These are phyloP conservation scores for Solenopsis fugax DNA, from an alignment of 1,140 invertebrate genomes.

Conservation along the genomic window DNA sequence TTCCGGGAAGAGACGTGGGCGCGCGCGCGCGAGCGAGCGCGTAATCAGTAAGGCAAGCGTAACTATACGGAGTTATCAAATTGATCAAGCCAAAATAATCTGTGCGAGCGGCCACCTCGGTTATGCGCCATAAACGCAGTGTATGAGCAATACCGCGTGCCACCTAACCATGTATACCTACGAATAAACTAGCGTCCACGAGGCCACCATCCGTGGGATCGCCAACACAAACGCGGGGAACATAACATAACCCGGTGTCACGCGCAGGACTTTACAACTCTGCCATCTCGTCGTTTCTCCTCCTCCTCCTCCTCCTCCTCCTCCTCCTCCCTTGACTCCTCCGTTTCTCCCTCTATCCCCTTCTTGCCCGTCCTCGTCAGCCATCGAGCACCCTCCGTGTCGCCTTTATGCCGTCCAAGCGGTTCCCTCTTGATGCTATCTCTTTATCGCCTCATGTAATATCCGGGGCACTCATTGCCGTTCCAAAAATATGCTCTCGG, in stretches of 20 bases:
- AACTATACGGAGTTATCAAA: constrained; percentile 86
- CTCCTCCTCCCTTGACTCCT: constrained; percentile 55
- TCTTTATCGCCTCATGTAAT: constrained; percentile 70
- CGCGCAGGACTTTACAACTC: constrained; percentile 86
- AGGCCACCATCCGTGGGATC: constrained; percentile 69
- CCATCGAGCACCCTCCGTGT: constrained; percentile 42
- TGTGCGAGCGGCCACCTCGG: constrained; percentile 82
- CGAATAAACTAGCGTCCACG: constrained; percentile 79
- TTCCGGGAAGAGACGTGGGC: not conserved
- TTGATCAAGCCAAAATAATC: constrained; percentile 87
- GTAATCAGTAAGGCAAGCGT: constrained; percentile 83
- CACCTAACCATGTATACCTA: constrained; percentile 81
- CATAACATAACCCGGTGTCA: constrained; percentile 85
- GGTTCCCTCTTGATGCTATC: constrained; percentile 63
- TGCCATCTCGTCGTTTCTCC: constrained; percentile 83
- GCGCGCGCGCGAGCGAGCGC: constrained; percentile 23
- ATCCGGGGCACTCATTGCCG: constrained; percentile 51
- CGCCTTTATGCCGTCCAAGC: constrained; percentile 59
- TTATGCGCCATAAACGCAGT: constrained; percentile 87
- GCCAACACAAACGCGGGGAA: constrained; percentile 79
- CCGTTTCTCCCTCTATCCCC: constrained; percentile 54
- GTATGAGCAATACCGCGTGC: constrained; percentile 84
- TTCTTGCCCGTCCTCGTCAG: constrained; percentile 29
- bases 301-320: constrained; percentile 37
- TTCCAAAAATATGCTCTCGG: constrained; percentile 21